Base-by-base conservation (phyloP, 1,140 invertebrate genomes). In the Daktulosphaira vitifoliae region DNA sequence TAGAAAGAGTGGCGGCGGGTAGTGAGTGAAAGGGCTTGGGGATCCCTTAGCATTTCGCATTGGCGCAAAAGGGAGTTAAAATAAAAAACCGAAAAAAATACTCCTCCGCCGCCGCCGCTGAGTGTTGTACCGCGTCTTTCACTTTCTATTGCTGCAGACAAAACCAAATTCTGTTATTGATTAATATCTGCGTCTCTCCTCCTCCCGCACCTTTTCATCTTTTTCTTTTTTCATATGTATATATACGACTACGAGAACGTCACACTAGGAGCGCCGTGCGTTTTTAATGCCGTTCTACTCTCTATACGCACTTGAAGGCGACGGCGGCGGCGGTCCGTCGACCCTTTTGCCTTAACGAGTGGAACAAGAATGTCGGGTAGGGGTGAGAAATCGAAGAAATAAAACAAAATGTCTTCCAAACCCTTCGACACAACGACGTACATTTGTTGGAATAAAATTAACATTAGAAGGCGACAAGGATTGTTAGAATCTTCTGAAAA, bases 101-200 rank as follows among this genome's bases (percentile, higher is more conserved):
- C 42, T 46, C 53, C 53, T 56, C 42, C 56, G 53, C 29, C 29
- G 42, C 38, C 23, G 29, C 29, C 29, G 29, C 29, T 6, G 29
- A 33, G 29, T 59, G 25, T 48, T 3, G 42, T 11, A 39, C 54
- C 26, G 56, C 56, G 44, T 62, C 56, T 62, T 62, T 62, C 56
- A 62, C 56, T 62, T 62, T 62, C 56, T 48, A 25, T 48, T n/a
- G 49, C 52, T 26, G 56, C 56, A 62, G 56, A 62, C 56, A 62
- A 62, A 62, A 62, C 56, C 56, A 62, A 62, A 62, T 62, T 62
- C 56, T 39, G 56, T 62, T 62, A 62, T 62, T 62, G 56, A 62
- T 62, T 62, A 62, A 62, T 62, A 62, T 62, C 56, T 39, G 25
- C 54, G 38, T 13, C 38, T 18, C 53, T 26, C 52, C 38, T 15